Evolutionary conservation across 1,140 invertebrate species (phyloP).

Genomic region (Euura lappo): DNA sequence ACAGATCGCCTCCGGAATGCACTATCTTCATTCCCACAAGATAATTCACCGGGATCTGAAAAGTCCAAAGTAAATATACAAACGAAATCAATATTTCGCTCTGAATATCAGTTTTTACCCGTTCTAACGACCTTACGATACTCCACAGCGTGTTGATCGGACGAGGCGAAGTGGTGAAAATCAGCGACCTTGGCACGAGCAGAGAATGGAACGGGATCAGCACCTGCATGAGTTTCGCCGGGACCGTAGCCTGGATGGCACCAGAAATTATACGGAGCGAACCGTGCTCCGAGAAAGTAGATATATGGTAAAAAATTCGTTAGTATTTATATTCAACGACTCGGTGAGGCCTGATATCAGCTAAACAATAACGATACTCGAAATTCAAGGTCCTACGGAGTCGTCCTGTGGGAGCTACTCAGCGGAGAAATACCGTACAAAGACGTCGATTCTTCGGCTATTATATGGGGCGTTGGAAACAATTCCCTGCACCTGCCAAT

Average conservation of each 20-base stretch:
- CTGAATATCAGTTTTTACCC: background rate
- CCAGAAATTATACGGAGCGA: constrained; percentile 98
- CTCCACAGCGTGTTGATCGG: constrained; percentile 88
- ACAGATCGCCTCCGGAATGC: constrained; percentile 96
- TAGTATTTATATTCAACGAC: background rate
- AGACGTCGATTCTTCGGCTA: constrained; percentile 94
- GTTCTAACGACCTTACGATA: constrained; percentile 1
- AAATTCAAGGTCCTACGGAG: constrained; percentile 83
- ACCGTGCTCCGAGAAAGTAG: constrained; percentile 95
- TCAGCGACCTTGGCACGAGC: constrained; percentile 97
- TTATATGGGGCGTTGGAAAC: constrained; percentile 97
- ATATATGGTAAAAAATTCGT: constrained; percentile 79
- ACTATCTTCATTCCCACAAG: constrained; percentile 94
- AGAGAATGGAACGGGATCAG: constrained; percentile 94
- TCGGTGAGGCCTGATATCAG: background rate
- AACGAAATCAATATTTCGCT: constrained; percentile 16
- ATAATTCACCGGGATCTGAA: constrained; percentile 98
- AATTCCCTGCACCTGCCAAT: constrained; percentile 90
- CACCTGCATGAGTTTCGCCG: constrained; percentile 96
- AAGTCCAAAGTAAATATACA: constrained; percentile 84
- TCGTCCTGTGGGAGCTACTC: constrained; percentile 96
- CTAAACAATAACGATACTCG: background rate
- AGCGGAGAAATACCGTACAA: constrained; percentile 97
- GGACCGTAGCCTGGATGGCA: constrained; percentile 99
- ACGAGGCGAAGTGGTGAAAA: constrained; percentile 89